Evolutionary conservation across 1,140 invertebrate species (phyloP).

Genomic region (Berghia stephanieae): DNA sequence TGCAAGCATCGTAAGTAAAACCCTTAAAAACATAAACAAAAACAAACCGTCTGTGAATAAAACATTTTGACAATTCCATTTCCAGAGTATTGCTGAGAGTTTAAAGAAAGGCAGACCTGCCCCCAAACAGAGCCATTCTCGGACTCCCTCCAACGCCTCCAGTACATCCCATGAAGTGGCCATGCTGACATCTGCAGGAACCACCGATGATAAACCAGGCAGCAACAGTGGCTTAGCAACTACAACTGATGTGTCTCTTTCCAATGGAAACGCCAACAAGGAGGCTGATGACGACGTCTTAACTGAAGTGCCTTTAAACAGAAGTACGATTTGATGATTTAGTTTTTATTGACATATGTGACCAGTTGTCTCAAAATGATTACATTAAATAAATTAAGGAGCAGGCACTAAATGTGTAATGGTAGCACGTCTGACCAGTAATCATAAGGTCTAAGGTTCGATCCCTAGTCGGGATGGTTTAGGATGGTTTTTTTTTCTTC

Average conservation of each 20-base stretch:
- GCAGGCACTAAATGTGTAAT: too few relatives aligned
- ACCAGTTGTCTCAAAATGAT: background rate
- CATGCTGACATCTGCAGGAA: conserved; percentile 41
- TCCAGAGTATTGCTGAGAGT: conserved; percentile 79
- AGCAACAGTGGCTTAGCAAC: too few relatives aligned
- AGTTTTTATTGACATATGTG: background rate
- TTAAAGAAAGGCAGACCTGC: conserved; percentile 63
- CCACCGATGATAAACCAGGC: too few relatives aligned
- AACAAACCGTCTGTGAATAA: too few relatives aligned
- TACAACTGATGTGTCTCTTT: conserved; percentile 27
- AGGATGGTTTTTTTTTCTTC: too few relatives aligned
- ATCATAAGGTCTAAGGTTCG: too few relatives aligned
- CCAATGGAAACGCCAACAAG: background rate
- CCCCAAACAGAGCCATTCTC: conserved; percentile 42
- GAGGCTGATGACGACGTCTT: conserved; percentile 20
- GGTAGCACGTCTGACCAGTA: too few relatives aligned
- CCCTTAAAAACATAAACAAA: too few relatives aligned
- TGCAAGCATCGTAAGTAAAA: too few relatives aligned
- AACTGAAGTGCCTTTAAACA: conserved; percentile 34
- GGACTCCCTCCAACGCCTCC: conserved; percentile 58
- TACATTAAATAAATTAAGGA: too few relatives aligned
- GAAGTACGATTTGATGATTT: conserved; percentile 23
- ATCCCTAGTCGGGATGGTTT: too few relatives aligned
- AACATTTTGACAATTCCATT: too few relatives aligned
- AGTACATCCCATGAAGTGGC: conserved; percentile 60